phyloP scores from a whole-genome alignment of 1,140 invertebrate species.

The Papilio xuthus region DNA sequence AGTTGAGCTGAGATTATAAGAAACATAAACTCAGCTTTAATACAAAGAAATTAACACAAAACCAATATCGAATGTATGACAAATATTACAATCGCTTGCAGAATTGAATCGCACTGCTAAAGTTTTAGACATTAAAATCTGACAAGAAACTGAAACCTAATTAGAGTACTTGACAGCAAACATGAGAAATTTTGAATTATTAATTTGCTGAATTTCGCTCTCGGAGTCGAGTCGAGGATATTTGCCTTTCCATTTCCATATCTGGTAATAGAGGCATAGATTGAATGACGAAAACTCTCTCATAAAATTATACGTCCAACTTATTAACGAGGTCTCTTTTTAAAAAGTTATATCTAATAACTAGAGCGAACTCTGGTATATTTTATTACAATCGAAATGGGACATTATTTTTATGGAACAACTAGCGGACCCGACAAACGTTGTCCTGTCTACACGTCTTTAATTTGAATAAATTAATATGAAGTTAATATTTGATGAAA shows the following conservation, averaged over 20 bases:
- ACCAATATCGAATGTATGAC: not conserved
- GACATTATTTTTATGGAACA: too few relatives aligned
- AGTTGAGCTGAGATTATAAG: too few relatives aligned
- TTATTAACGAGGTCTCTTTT: not conserved
- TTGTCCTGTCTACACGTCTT: too few relatives aligned
- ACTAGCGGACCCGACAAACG: too few relatives aligned
- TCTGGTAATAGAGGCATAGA: conserved; percentile 2
- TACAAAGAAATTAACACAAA: too few relatives aligned
- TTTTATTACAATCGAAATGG: too few relatives aligned
- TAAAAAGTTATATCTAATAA: not conserved
- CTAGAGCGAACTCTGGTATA: not conserved
- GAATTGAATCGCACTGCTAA: not conserved
- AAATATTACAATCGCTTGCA: not conserved
- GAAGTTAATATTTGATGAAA: too few relatives aligned
- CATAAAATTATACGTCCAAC: not conserved
- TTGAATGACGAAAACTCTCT: not conserved
- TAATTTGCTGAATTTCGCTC: conserved; percentile 6
- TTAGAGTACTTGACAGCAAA: conserved; percentile 6
- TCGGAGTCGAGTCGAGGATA: not conserved
- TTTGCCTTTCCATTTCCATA: not conserved
- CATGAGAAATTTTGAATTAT: conserved; percentile 9
- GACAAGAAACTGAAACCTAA: conserved; percentile 7
- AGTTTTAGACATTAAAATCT: conserved; percentile 1
- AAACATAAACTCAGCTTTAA: too few relatives aligned
- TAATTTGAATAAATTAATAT: too few relatives aligned